Evolutionary conservation across 2,797 vertebrate genomes (phyloP), one percentile per base, ranked within the genome.

Genomic region (Notolepis coatsorum): DNA sequence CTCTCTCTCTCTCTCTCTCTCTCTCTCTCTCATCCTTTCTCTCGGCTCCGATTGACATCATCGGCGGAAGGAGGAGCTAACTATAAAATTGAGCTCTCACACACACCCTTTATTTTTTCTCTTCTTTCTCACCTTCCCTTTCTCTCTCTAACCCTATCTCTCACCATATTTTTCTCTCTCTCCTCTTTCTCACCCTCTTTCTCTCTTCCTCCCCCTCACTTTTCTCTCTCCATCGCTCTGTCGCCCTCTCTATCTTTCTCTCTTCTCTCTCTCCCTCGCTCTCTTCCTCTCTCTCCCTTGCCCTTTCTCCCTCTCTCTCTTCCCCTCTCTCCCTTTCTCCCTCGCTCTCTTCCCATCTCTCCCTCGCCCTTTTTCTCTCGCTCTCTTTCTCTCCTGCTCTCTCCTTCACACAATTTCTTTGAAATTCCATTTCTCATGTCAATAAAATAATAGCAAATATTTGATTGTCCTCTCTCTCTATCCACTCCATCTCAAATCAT

Each of bases 31-130:
- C 33, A 10, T 13, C 10, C 30, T 10, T 31, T 5, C 33, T 35
- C 81, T 74, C n/a, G n/a, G n/a, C n/a, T n/a, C 76, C 48, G 73
- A 74, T 89, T 97, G 95, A 97, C 95, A 92, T 97, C 94, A 96
- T 83, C 72, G n/a, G 78, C 37, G 49, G 79, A 79, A 90, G 95
- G 90, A 93, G 94, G 93, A 93, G 90, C 79, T 88, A 84, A 25
- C 9, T 59, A 24, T 84, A 71, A 68, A 84, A 86, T 88, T 89
- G 84, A 84, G 84, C 86, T 84, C 75, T n/a, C n/a, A n/a, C n/a
- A n/a, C n/a, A n/a, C n/a, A n/a, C n/a, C n/a, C n/a, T n/a, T n/a
- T n/a, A n/a, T n/a, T n/a, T n/a, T n/a, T n/a, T n/a, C n/a, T n/a
- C n/a, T n/a, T n/a, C n/a, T n/a, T n/a, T n/a, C n/a, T n/a, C n/a